These are phyloP conservation scores for Tromatobia lineatoria DNA, from an alignment of 2,888 invertebrate species.

Conservation along the genomic window DNA sequence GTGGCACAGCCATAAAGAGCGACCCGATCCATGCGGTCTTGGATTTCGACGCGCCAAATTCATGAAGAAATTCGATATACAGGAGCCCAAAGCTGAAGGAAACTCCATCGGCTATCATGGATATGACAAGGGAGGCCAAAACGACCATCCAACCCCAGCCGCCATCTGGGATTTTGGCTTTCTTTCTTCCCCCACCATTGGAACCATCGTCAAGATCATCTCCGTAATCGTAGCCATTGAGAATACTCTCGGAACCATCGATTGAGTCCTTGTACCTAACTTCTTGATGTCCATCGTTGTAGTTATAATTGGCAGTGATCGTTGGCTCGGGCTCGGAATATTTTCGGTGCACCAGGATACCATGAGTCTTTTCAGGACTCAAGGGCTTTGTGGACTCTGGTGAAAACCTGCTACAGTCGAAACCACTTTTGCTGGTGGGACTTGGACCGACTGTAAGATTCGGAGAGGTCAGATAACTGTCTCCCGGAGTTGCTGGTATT, in stretches of 20 bases:
- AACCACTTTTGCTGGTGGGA: slow-evolving; percentile 64
- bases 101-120: slow-evolving; percentile 96
- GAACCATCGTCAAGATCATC: slow-evolving; percentile 74
- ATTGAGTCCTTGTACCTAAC: slow-evolving; percentile 86
- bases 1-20: slow-evolving; percentile 95
- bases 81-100: slow-evolving; percentile 97
- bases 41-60: slow-evolving; percentile 93
- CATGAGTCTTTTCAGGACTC: slow-evolving; percentile 67
- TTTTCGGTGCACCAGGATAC: slow-evolving; percentile 71
- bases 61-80: slow-evolving; percentile 93
- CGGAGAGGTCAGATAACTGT: slow-evolving; percentile 71
- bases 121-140: slow-evolving; percentile 93
- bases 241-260: slow-evolving; percentile 86
- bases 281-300: slow-evolving; percentile 85
- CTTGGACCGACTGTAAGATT: slow-evolving; percentile 74
- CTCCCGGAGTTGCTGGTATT: slow-evolving; percentile 73
- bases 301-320: slow-evolving; percentile 74
- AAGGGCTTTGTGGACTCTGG: not conserved
- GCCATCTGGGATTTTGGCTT: slow-evolving; percentile 91
- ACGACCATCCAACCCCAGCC: slow-evolving; percentile 97
- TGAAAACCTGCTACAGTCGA: slow-evolving; percentile 25
- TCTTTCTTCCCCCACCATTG: slow-evolving; percentile 80
- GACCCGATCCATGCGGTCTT: slow-evolving; percentile 97
- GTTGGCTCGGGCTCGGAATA: slow-evolving; percentile 71
- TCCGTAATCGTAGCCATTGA: slow-evolving; percentile 83